Percentiles rank a stretch among this genome's conserved stretches.
phyloP scores from a whole-genome alignment of 53 echinoderm and acorn worm genomes.

The Paracentrotus lividus region DNA sequence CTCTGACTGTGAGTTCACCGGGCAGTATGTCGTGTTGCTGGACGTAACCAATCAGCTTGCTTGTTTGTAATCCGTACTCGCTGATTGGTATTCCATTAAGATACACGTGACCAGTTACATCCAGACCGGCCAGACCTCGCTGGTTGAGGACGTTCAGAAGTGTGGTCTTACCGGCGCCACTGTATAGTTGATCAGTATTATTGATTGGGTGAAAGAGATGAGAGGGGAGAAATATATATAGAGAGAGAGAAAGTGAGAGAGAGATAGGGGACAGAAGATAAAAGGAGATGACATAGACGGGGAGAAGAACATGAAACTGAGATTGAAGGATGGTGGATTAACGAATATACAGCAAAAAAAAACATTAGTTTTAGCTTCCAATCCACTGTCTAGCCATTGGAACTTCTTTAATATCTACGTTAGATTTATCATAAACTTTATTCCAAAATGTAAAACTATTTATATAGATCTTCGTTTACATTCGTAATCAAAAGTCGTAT shows the following conservation, averaged over 20 bases:
- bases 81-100: slow-evolving; percentile 75
- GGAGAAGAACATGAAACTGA: neutral
- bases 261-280: neutral
- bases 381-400: too few relatives aligned
- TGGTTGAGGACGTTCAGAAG: slow-evolving; percentile 82
- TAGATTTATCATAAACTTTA: too few relatives aligned
- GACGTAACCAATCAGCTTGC: slow-evolving; percentile 76
- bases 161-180: slow-evolving; percentile 86
- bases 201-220: neutral
- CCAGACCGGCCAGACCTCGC: slow-evolving; percentile 70
- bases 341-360: too few relatives aligned
- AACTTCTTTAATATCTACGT: too few relatives aligned
- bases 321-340: neutral
- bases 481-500: too few relatives aligned
- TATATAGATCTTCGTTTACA: too few relatives aligned
- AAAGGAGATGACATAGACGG: neutral
- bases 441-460: too few relatives aligned
- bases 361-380: too few relatives aligned
- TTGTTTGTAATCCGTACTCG: slow-evolving; percentile 38
- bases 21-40: slow-evolving; percentile 81
- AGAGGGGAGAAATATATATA: neutral
- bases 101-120: slow-evolving; percentile 77
- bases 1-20: slow-evolving; percentile 77
- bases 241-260: neutral
- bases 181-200: neutral